These are phyloP conservation scores for Nomada ruficornis DNA, from an alignment of 2,888 invertebrate genomes.

Conservation along the genomic window DNA sequence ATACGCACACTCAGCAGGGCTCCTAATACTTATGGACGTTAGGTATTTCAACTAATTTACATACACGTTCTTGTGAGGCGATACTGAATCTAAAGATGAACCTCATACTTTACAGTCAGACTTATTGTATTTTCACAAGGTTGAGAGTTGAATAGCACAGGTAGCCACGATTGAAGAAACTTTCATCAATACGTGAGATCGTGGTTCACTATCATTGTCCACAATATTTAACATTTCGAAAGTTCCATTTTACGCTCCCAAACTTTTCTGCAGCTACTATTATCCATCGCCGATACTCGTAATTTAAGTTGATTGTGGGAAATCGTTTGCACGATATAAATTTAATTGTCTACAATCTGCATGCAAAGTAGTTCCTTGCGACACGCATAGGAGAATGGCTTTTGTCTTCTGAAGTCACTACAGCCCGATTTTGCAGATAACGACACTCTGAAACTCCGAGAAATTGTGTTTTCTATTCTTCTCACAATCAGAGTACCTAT, in stretches of 20 bases:
- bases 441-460: not conserved
- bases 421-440: slow-evolving; percentile 5
- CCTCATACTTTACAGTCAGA: slow-evolving; percentile 28
- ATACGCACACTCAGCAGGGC: too few species aligned
- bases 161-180: slow-evolving; percentile 11
- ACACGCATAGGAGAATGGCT: slow-evolving; percentile 11
- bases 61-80: not conserved
- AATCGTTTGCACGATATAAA: slow-evolving; percentile 36
- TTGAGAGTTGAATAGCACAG: slow-evolving; percentile 35
- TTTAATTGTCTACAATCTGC: slow-evolving; percentile 2
- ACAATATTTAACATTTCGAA: too few species aligned
- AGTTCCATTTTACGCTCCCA: not conserved
- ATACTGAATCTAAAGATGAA: slow-evolving; percentile 39
- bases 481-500: not conserved
- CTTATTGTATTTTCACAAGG: slow-evolving; percentile 38
- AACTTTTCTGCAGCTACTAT: not conserved
- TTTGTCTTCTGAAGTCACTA: slow-evolving; percentile 1
- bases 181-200: not conserved
- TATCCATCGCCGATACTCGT: too few species aligned
- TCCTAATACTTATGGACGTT: too few species aligned
- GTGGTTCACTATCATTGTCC: too few species aligned
- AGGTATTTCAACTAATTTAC: slow-evolving; percentile 17
- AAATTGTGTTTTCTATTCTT: not conserved
- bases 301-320: not conserved
- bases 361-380: slow-evolving; percentile 17